Conservation (phyloP, 2,888 invertebrate genomes). For the Catocala fraxini region DNA sequence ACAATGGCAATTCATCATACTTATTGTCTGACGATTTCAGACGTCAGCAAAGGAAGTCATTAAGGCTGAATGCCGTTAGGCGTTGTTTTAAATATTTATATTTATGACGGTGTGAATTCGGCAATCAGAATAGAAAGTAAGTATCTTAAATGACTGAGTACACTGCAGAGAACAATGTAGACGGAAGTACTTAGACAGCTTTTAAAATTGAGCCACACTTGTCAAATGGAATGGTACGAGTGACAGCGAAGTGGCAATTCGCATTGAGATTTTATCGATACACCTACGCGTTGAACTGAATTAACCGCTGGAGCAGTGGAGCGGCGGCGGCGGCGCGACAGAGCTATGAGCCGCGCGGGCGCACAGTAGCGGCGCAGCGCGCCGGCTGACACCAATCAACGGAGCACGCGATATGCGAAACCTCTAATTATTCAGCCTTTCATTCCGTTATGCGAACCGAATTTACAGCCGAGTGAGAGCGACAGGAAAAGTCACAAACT, state of each 20-base stretch:
- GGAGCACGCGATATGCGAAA: constrained; percentile 53
- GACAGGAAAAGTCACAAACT: constrained; percentile 43
- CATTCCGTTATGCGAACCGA: constrained; percentile 55
- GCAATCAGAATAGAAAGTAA: constrained; percentile 60
- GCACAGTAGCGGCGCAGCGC: constrained; percentile 63
- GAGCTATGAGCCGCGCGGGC: constrained; percentile 45
- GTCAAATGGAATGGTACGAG: constrained; percentile 59
- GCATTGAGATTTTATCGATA: constrained; percentile 71
- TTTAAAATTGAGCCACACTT: constrained; percentile 61
- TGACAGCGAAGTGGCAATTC: constrained; percentile 71
- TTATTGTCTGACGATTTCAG: constrained; percentile 83
- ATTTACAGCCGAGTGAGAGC: constrained; percentile 34
- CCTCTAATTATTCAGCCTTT: constrained; percentile 66
- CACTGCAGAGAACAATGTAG: constrained; percentile 52
- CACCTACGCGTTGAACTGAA: constrained; percentile 67
- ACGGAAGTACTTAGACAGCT: constrained; percentile 60
- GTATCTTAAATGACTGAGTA: constrained; percentile 40
- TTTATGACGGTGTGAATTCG: constrained; percentile 67
- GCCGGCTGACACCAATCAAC: constrained; percentile 64
- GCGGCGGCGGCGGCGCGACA: constrained; percentile 52
- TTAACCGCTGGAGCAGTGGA: constrained; percentile 46
- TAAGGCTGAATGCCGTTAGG: constrained; percentile 70
- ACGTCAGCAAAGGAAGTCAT: constrained; percentile 85
- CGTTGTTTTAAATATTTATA: constrained; percentile 70
- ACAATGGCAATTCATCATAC: constrained; percentile 83